A percentile compares a stretch with the other conserved stretches of the same genome.
These are phyloP conservation scores for Arion vulgaris DNA, from an alignment of 1,140 invertebrate genomes.

Conservation along the genomic window DNA sequence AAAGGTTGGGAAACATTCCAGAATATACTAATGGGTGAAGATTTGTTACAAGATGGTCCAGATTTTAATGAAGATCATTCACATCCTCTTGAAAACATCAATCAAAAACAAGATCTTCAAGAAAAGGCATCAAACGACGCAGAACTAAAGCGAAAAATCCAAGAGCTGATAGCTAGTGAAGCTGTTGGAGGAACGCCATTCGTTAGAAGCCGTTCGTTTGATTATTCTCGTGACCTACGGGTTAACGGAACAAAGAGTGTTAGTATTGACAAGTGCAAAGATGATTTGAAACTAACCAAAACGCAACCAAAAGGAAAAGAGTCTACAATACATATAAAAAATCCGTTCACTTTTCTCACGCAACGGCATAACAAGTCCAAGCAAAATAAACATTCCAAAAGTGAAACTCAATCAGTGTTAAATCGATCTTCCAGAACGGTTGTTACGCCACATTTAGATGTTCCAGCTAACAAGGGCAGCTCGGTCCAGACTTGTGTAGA, in stretches of 20 bases:
- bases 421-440: background rate
- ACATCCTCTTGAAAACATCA: background rate
- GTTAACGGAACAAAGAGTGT: background rate
- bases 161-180: constrained; percentile 8
- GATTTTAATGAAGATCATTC: background rate
- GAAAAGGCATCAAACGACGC: background rate
- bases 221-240: background rate
- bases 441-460: background rate
- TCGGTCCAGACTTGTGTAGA: background rate
- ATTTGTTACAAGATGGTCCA: background rate
- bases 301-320: background rate
- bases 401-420: background rate
- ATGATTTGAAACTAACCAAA: background rate
- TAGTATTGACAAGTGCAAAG: background rate
- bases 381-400: background rate
- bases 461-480: background rate
- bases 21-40: background rate
- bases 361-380: background rate
- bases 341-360: background rate
- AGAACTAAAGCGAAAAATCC: background rate
- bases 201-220: constrained; percentile 22
- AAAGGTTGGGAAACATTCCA: background rate
- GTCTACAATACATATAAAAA: background rate
- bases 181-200: background rate
- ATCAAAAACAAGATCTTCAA: background rate